phyloP scores from a whole-genome alignment of 2,888 invertebrate genomes.

The Imbricaverruca yamaguchii region DNA sequence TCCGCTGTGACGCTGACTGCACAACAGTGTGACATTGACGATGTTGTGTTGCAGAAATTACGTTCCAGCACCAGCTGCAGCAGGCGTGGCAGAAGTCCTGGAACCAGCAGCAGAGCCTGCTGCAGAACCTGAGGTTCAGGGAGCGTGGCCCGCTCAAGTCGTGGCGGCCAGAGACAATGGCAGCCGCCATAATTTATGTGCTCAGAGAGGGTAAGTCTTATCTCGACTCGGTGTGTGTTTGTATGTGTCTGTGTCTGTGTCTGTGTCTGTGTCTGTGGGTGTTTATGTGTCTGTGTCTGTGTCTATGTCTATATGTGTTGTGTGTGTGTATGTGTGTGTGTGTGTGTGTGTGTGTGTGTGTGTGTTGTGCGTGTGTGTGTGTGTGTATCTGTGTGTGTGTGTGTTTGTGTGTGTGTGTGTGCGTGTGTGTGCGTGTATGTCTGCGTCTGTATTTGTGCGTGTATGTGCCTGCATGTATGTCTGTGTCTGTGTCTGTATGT shows the following conservation, averaged over 20 bases:
- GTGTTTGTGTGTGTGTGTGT: too few relatives aligned
- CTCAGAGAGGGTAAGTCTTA: slow-evolving; percentile 62
- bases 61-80: slow-evolving; percentile 90
- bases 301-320: neutral
- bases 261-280: neutral
- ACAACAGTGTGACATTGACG: neutral
- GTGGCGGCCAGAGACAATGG: slow-evolving; percentile 92
- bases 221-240: neutral
- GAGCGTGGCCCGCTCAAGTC: slow-evolving; percentile 87
- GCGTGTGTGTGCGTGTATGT: too few relatives aligned
- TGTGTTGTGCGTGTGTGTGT: too few relatives aligned
- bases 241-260: neutral
- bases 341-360: too few relatives aligned
- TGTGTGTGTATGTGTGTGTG: too few relatives aligned
- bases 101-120: slow-evolving; percentile 85
- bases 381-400: too few relatives aligned
- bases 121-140: slow-evolving; percentile 82
- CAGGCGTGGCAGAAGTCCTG: slow-evolving; percentile 95
- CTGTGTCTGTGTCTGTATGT: too few relatives aligned
- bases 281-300: neutral
- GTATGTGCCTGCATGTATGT: too few relatives aligned
- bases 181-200: slow-evolving; percentile 86
- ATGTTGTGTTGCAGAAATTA: slow-evolving; percentile 59
- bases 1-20: too few relatives aligned
- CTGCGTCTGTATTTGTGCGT: too few relatives aligned